phyloP scores from a whole-genome alignment of 2,797 vertebrate genomes.

The Sparidentex hasta region DNA sequence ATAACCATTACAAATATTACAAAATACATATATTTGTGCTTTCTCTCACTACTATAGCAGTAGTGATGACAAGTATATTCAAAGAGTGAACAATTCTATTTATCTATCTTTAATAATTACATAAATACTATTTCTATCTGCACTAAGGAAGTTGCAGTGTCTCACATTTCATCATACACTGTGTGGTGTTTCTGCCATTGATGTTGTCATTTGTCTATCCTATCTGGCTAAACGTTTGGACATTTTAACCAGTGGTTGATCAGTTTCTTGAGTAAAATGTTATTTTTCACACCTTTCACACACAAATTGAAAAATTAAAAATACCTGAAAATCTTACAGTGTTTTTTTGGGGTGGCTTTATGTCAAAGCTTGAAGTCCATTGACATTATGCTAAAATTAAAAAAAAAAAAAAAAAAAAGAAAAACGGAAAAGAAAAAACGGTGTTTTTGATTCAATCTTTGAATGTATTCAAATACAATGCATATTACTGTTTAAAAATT shows the following conservation, averaged over 20 bases:
- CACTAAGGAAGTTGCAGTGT: not conserved
- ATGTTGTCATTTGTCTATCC: not conserved
- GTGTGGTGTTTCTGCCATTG: constrained; percentile 29
- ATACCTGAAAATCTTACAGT: constrained; percentile 14
- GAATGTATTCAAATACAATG: not conserved
- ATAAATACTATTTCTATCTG: not conserved
- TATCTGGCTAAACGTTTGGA: not conserved
- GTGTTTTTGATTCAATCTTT: not conserved
- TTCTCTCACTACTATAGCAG: constrained; percentile 1
- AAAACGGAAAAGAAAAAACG: no score
- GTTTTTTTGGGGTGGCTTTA: not conserved
- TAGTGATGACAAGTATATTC: not conserved
- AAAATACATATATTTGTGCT: no score
- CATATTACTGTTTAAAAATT: not conserved
- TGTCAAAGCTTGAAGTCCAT: not conserved
- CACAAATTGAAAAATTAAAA: constrained; percentile 53
- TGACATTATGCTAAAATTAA: not conserved
- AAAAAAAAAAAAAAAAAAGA: no score
- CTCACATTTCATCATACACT: constrained; percentile 19
- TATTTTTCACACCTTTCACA: constrained; percentile 44
- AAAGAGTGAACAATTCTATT: constrained; percentile 6
- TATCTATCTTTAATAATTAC: not conserved
- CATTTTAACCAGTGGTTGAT: constrained; percentile 4
- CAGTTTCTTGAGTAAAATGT: constrained; percentile 16
- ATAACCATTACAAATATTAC: no score